Base-by-base conservation (phyloP, 2,797 vertebrate species). In the Lepus townsendii region DNA sequence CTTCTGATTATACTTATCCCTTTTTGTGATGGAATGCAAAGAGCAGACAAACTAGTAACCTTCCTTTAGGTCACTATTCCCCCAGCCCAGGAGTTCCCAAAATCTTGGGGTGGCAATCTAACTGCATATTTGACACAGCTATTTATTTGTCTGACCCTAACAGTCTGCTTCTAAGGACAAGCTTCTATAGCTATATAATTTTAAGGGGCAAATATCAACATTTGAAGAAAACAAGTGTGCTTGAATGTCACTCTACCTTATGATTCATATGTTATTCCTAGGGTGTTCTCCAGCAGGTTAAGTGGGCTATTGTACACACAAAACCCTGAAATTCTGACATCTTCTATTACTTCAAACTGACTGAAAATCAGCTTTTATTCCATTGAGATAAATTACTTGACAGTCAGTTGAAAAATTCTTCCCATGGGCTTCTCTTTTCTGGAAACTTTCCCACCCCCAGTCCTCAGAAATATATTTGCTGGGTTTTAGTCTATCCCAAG, bases 291-390 rank as follows among this genome's bases (percentile, higher is more conserved):
- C 26, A 94, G 57, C 35, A 94, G 91, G 91, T 65, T 92, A 96
- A 95, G 76, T 94, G 91, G 79, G 68, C 68, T 84, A 91, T 86
- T 94, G 72, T 93, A 95, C 27, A 93, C 63, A 88, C 22, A 94
- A 68, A 26, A 71, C 1, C 32, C 16, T 77, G 62, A 79, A 96
- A 96, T 96, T 94, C 35, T 94, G 94, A 95, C 91, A 95, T 88
- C 83, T 95, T 92, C 80, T 83, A 95, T 96, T 96, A 95, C 72
- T 27, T 89, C 86, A 96, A 93, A 84, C 72, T 66, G 26, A 92
- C 69, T 93, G 92, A 97, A 96, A 96, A 97, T 94, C 87, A 94
- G 72, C 54, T 95, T 97, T 91, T 89, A 60, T 94, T 96, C 77
- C 90, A 72, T 86, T 92, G 71, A 96, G 83, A 95, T 88, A 77